These are phyloP conservation scores for Erythrocebus patas DNA, from an alignment of 2,113 vertebrate genomes.

Conservation along the genomic window DNA sequence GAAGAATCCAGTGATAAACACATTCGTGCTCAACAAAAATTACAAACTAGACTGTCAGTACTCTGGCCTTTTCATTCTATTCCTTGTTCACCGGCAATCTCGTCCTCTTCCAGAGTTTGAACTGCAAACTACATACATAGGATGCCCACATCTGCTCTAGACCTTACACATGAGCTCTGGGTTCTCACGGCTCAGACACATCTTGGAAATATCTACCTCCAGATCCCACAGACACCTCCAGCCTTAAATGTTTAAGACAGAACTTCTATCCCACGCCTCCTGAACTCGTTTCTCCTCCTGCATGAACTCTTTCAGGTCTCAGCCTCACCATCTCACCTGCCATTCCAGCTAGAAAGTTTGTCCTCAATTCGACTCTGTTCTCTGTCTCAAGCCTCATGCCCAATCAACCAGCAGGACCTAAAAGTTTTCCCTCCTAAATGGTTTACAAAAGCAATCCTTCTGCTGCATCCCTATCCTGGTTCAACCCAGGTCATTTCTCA, in stretches of 20 bases:
- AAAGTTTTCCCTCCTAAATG: background rate
- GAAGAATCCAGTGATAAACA: background rate
- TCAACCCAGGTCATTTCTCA: background rate
- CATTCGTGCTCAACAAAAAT: background rate
- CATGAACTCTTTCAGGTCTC: background rate
- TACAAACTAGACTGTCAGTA: background rate
- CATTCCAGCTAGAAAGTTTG: background rate
- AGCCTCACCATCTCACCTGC: background rate
- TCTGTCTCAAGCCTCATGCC: background rate
- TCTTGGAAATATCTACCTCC: too few relatives aligned
- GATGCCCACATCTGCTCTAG: fast-evolving
- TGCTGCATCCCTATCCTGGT: background rate
- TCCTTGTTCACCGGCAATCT: background rate
- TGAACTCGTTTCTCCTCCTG: background rate
- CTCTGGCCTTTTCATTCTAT: background rate
- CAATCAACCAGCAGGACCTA: background rate
- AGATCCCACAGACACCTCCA: background rate
- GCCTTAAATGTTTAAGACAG: background rate
- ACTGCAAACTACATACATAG: background rate
- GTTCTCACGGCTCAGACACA: background rate
- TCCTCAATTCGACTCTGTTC: background rate
- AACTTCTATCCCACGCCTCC: background rate
- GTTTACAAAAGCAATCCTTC: background rate
- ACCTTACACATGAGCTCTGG: background rate
- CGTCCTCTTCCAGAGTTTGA: background rate